These are phyloP conservation scores for Elysia crispata DNA, from an alignment of 2,888 invertebrate genomes.

Conservation along the genomic window DNA sequence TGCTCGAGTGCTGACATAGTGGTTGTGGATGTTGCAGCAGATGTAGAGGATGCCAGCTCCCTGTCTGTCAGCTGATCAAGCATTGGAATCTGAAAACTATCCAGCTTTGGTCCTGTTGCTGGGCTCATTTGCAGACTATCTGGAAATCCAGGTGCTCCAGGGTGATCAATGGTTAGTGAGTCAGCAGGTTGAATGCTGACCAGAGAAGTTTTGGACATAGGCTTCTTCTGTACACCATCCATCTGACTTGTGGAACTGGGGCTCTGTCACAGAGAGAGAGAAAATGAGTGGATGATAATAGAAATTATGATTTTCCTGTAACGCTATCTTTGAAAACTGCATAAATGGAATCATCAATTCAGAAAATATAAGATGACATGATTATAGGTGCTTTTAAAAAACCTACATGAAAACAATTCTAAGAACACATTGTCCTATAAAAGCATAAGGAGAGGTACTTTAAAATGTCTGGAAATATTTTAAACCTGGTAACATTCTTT, in stretches of 20 bases:
- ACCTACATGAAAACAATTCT: too few species aligned
- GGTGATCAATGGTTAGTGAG: constrained; percentile 46
- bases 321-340: too few species aligned
- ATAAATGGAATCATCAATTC: too few species aligned
- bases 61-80: constrained; percentile 44
- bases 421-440: too few species aligned
- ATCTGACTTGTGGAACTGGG: constrained; percentile 46
- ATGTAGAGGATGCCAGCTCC: constrained; percentile 37
- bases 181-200: constrained; percentile 53
- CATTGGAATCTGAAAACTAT: constrained; percentile 41
- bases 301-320: too few species aligned
- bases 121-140: constrained; percentile 53
- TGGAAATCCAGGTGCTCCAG: constrained; percentile 36
- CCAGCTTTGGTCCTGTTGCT: constrained; percentile 32
- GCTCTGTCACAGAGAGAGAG: constrained; percentile 15
- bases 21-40: background rate
- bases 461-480: too few species aligned
- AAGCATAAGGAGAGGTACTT: too few species aligned
- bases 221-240: constrained; percentile 44
- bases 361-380: too few species aligned
- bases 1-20: constrained; percentile 50
- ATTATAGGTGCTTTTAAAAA: too few species aligned
- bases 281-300: too few species aligned
- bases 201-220: constrained; percentile 41
- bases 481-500: too few species aligned